Conservation (phyloP, 1,140 invertebrate species). For the Andrena cerasifolii region DNA sequence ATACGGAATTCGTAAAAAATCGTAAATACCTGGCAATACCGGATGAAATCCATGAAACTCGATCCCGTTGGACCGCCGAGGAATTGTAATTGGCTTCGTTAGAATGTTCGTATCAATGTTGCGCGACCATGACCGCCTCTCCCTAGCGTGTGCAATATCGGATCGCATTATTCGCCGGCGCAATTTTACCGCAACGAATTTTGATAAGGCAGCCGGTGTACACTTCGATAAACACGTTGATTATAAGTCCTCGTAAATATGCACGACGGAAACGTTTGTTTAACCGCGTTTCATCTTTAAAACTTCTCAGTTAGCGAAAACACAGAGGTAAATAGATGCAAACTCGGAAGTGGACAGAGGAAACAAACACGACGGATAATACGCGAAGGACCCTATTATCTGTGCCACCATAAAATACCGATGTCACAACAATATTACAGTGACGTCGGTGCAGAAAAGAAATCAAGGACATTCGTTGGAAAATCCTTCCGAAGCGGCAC, state of each 20-base stretch:
- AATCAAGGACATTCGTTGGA: no score
- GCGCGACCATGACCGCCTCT: slow-evolving; percentile 29
- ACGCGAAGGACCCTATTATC: no score
- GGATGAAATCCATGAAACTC: neutral
- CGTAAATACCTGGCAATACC: neutral
- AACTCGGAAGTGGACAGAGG: no score
- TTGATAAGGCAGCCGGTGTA: slow-evolving; percentile 6
- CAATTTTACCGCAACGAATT: slow-evolving; percentile 17
- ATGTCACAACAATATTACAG: no score
- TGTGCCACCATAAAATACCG: no score
- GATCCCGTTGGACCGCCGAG: neutral
- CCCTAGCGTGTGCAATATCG: slow-evolving; percentile 6
- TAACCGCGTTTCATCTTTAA: neutral
- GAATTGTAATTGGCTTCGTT: slow-evolving; percentile 8
- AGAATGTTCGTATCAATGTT: slow-evolving; percentile 40
- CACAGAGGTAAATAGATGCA: neutral
- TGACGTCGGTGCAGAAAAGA: no score
- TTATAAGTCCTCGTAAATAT: slow-evolving; percentile 23
- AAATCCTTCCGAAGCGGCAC: no score
- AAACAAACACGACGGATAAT: no score
- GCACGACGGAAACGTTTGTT: neutral
- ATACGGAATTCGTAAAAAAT: neutral
- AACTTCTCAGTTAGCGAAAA: neutral
- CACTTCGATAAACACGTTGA: slow-evolving; percentile 18
- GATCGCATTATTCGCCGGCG: slow-evolving; percentile 17